Conservation (phyloP, 92 coral and sea anemone genomes). For the Isaurus tuberculatus region DNA sequence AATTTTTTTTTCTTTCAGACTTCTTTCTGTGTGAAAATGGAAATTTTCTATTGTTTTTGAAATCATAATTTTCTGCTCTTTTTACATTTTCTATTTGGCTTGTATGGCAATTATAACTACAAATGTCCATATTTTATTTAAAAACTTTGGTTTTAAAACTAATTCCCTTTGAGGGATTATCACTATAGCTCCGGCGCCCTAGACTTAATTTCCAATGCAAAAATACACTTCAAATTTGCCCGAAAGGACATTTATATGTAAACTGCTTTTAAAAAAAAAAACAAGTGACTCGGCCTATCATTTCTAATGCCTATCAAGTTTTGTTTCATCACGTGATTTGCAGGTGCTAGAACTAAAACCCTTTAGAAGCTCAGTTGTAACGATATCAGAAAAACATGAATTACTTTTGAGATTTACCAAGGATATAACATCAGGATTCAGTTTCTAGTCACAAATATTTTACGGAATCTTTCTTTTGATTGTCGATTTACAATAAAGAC, state of each 20-base stretch:
- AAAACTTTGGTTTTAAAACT: neutral
- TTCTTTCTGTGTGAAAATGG: neutral
- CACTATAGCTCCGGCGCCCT: neutral
- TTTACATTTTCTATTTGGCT: neutral
- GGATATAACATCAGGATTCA: neutral
- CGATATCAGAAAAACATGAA: neutral
- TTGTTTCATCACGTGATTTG: constrained; percentile 37
- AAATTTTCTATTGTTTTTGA: neutral
- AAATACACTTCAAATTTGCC: neutral
- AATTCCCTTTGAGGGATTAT: neutral
- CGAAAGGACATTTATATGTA: neutral
- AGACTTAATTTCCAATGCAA: constrained; percentile 26
- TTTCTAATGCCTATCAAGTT: neutral
- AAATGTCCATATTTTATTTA: neutral
- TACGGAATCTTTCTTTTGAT: neutral
- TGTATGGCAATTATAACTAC: too few relatives aligned
- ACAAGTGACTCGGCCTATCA: constrained; percentile 18
- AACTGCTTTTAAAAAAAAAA: constrained; percentile 16
- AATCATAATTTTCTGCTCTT: neutral
- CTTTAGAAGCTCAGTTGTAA: neutral
- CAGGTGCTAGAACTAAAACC: constrained; percentile 18
- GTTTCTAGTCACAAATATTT: neutral
- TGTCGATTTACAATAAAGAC: neutral
- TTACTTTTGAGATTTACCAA: neutral
- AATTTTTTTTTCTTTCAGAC: neutral